Evolutionary conservation across 2,113 vertebrate species (phyloP), one percentile per base, ranked within the genome.

Genomic region (Megaleporinus macrocephalus): DNA sequence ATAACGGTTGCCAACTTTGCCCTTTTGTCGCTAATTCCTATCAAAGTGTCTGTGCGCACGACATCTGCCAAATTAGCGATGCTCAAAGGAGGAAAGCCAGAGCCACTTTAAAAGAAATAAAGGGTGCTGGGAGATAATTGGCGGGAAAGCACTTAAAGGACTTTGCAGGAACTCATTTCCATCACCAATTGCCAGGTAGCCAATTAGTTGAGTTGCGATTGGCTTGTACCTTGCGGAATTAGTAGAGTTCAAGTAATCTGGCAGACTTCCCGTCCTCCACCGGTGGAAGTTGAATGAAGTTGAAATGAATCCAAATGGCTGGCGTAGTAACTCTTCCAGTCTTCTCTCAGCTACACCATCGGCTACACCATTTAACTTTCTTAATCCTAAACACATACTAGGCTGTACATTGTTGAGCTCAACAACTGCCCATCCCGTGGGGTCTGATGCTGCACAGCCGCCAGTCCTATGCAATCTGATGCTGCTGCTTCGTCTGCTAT

Each of bases 101-200:
- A 41, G 65, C 30, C 20, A 20, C 33, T 61, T 47, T 61, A 55
- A 57, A 79, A 41, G 51, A 59, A 79, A 26, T 33, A 59, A 71
- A 24, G 55, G 44, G 24, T 44, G 65, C 65, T 57, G 49, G n/a
- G 36, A 71, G 66, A 61, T 61, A 20, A 47, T 59, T 6, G 18
- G 29, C 18, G 3, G 14, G 61, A 55, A 71, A 61, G 53, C 33
- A 71, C 68, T 71, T 71, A 59, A 72, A 79, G 53, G 30, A 79
- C 55, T 59, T 68, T 36, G 33, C 41, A 71, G 41, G 68, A 59
- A 1, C 41, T 44, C 11, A 7, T 44, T 79, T 57, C 62, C 16
- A 30, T 70, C 30, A n/a, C 16, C 68, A 65, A 44, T 61, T 79
- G 78, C 78, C 66, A 79, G 24, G 55, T 49, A 26, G 66, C 66